A percentile compares a stretch with the other conserved stretches of the same genome.
Conservation (phyloP, 2,888 invertebrate genomes). For the Sericinus montela region DNA sequence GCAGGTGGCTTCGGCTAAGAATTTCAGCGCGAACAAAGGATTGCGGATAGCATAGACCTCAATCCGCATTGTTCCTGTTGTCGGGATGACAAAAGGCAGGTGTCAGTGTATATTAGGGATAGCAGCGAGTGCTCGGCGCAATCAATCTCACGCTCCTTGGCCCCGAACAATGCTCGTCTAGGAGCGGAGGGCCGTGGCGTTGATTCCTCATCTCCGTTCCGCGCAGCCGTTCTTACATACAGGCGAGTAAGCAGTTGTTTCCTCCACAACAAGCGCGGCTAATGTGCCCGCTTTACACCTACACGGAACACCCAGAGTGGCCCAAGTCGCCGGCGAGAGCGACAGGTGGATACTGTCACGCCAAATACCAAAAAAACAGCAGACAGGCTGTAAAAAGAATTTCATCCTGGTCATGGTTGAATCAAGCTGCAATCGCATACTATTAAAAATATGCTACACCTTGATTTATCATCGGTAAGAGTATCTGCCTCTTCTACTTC, state of each 20-base stretch:
- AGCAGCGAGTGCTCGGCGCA: conserved; percentile 10
- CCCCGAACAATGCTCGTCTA: conserved; percentile 16
- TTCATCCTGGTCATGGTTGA: too few relatives aligned
- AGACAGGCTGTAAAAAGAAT: too few relatives aligned
- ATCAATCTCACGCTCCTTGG: conserved; percentile 19
- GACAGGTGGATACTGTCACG: neutral
- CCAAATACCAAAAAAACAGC: too few relatives aligned
- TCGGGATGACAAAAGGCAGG: conserved; percentile 8
- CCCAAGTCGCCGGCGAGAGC: conserved; percentile 18
- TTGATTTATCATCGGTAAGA: too few relatives aligned
- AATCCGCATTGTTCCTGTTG: conserved; percentile 3
- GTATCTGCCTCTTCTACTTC: too few relatives aligned
- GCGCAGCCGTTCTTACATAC: conserved; percentile 7
- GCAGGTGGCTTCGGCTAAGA: neutral
- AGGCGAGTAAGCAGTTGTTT: conserved; percentile 20
- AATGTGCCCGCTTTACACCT: conserved; percentile 33
- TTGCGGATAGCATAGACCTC: neutral
- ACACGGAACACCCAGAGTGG: conserved; percentile 24
- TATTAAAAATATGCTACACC: too few relatives aligned
- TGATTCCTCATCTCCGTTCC: conserved; percentile 15
- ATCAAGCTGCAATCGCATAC: too few relatives aligned
- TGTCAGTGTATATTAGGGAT: conserved; percentile 8
- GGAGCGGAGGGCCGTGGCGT: conserved; percentile 8
- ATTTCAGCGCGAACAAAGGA: neutral
- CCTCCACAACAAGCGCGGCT: conserved; percentile 16